Conservation (phyloP, 1,140 invertebrate genomes). For the Drosophila albomicans region DNA sequence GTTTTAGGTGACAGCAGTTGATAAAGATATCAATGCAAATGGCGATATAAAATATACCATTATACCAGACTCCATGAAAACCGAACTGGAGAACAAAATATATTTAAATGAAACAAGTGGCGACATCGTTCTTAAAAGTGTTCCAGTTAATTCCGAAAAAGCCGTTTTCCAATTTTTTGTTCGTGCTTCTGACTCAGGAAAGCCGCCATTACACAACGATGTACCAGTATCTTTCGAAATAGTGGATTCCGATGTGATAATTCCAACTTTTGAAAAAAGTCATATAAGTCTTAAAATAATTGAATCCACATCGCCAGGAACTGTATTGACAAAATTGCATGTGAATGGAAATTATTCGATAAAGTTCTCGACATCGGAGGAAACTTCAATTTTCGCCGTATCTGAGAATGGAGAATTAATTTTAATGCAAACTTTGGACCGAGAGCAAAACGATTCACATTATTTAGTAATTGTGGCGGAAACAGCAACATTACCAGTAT, state of each 20-base stretch:
- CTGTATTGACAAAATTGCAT: conserved; percentile 88
- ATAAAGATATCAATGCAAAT: conserved; percentile 89
- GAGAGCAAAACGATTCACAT: conserved; percentile 90
- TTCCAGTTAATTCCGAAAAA: conserved; percentile 32
- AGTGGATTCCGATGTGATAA: conserved; percentile 88
- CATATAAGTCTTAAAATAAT: conserved; percentile 92
- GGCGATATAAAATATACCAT: conserved; percentile 90
- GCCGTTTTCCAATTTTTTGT: conserved; percentile 92
- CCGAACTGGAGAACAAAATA: conserved; percentile 88
- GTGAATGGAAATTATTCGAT: conserved; percentile 87
- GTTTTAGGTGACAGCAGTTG: conserved; percentile 87
- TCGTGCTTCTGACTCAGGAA: conserved; percentile 92
- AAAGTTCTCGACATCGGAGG: conserved; percentile 87
- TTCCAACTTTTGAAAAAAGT: conserved; percentile 90
- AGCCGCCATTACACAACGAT: conserved; percentile 89
- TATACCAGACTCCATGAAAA: conserved; percentile 88
- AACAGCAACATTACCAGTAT: conserved; percentile 90
- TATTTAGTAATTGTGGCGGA: conserved; percentile 93
- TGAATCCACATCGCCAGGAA: conserved; percentile 90
- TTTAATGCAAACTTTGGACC: conserved; percentile 90
- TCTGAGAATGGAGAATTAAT: conserved; percentile 91
- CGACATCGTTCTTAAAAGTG: conserved; percentile 85
- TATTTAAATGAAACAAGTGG: conserved; percentile 90
- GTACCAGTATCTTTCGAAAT: conserved; percentile 92
- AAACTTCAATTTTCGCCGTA: conserved; percentile 90